Evolutionary conservation across 2,113 vertebrate species (phyloP), one percentile per base, ranked within the genome.

Genomic region (Tyto alba): DNA sequence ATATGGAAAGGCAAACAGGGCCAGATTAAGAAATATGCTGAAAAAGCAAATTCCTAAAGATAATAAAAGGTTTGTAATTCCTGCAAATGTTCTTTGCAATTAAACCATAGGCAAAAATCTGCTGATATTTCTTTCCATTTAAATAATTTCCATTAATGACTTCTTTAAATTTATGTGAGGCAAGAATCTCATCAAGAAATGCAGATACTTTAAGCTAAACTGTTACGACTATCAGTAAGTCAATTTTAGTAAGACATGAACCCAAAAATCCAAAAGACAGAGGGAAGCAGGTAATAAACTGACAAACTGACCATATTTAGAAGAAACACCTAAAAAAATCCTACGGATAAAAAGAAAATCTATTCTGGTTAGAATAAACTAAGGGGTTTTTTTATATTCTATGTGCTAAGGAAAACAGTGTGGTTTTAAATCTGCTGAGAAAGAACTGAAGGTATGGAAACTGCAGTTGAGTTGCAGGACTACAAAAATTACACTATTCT

Each of bases 301-400:
- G 62, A 38, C 16, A 79, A 85, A 88, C 7, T 78, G 34, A 48
- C 13, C 22, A 7, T 16, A 52, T 36, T 72, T 62, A 74, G 18
- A 82, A 10, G 18, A 67, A 75, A 72, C 6, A 15, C 22, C 50
- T 41, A 71, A 81, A 90, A 34, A 8, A 71, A 69, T 50, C 2
- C 23, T 81, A 53, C 47, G 45, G 21, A 1, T 14, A 26, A 40
- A 43, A n/a, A 57, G 45, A 43, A 40, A 69, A 34, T 2, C 22
- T 85, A 22, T 56, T 91, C 48, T 71, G 21, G 12, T 32, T 85
- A 62, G 94, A 89, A 64, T 41, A 18, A 72, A 36, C 8, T 8
- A 47, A 18, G 11, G 4, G 1, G 0, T 0, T 2, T 10, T 56
- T 63, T 62, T 56, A 3, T 29, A 50, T 50, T 72, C 38, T 68